Percentiles rank a stretch among this genome's conserved stretches.
phyloP scores from a whole-genome alignment of 2,888 invertebrate species.

The Drosophila gaucha region DNA sequence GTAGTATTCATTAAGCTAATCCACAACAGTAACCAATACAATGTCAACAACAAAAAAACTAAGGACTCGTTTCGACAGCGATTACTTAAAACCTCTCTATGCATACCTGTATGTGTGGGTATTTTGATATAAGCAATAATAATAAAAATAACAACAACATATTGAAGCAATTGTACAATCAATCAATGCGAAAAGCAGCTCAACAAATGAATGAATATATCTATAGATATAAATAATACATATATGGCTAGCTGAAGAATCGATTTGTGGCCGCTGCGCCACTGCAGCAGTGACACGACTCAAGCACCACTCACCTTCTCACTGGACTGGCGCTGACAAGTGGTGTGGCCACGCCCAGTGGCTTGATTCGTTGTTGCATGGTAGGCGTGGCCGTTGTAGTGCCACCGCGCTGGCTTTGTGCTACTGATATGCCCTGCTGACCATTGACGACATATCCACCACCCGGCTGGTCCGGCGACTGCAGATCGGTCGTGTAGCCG shows the following conservation, averaged over 20 bases:
- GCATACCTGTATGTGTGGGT: background rate
- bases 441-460: constrained; percentile 67
- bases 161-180: constrained; percentile 10
- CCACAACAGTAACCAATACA: constrained; percentile 4
- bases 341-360: constrained; percentile 95
- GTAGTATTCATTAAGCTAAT: constrained; percentile 4
- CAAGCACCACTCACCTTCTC: constrained; percentile 88
- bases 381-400: constrained; percentile 89
- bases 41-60: background rate
- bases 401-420: constrained; percentile 85
- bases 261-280: background rate
- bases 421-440: constrained; percentile 82
- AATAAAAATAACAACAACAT: constrained; percentile 11
- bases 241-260: constrained; percentile 8
- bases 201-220: constrained; percentile 3
- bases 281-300: background rate
- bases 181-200: constrained; percentile 4
- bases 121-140: background rate
- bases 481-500: constrained; percentile 87
- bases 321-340: constrained; percentile 94
- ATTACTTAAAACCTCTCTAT: background rate
- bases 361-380: constrained; percentile 95
- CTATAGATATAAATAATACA: background rate
- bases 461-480: constrained; percentile 87
- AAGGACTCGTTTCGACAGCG: background rate